Conservation (phyloP, 1,140 invertebrate species). For the Odontomachus brunneus region DNA sequence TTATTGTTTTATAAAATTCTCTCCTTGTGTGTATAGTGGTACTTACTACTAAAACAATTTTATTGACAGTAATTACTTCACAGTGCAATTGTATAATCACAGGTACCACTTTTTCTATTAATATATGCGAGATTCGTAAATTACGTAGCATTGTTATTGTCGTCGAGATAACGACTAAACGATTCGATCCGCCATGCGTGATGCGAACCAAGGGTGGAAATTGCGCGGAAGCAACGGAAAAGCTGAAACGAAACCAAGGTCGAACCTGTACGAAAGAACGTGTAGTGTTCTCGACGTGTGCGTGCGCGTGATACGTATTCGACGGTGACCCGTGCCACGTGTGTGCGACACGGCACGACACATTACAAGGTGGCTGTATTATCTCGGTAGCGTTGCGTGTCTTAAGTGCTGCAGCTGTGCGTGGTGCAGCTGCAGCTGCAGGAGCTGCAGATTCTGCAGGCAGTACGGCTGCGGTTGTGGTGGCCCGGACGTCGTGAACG, state of each 20-base stretch:
- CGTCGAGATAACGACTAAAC: conserved; percentile 7
- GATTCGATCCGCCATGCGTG: background rate
- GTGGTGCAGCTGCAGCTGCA: conserved; percentile 74
- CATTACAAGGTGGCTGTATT: conserved; percentile 71
- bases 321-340: conserved; percentile 54
- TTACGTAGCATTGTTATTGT: background rate
- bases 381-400: conserved; percentile 80
- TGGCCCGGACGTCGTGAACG: conserved; percentile 45
- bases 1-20: no score
- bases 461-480: conserved; percentile 60
- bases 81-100: no score
- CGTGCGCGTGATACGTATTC: conserved; percentile 57
- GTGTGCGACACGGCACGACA: conserved; percentile 59
- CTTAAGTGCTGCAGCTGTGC: conserved; percentile 79
- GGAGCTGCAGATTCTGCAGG: conserved; percentile 78
- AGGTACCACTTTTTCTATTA: no score
- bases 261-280: conserved; percentile 84
- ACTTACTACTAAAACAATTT: no score
- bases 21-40: no score
- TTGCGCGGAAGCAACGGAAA: conserved; percentile 42
- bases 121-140: no score
- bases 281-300: conserved; percentile 79
- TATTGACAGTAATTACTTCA: no score
- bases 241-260: conserved; percentile 78
- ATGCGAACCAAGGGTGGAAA: background rate